phyloP scores from a whole-genome alignment of 2,888 invertebrate species.

The Drosophila paracracens region DNA sequence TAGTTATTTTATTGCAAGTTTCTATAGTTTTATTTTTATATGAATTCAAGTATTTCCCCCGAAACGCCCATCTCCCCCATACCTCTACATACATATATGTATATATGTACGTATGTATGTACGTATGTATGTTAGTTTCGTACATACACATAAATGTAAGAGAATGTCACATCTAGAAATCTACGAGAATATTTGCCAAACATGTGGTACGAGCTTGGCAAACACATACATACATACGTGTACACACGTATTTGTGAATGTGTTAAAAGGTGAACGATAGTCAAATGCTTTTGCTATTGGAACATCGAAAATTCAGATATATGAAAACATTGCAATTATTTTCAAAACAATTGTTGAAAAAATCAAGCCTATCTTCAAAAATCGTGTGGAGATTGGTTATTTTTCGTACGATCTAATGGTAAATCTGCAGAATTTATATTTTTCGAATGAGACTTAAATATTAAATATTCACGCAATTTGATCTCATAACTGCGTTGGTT shows the following conservation, averaged over 20 bases:
- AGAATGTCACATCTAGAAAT: slow-evolving; percentile 6
- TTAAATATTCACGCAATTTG: background rate
- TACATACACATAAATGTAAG: background rate
- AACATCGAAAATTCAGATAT: background rate
- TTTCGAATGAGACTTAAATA: background rate
- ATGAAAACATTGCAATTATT: background rate
- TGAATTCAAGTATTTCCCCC: slow-evolving; percentile 54
- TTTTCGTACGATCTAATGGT: background rate
- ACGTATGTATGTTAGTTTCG: background rate
- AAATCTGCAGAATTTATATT: background rate
- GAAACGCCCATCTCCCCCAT: background rate
- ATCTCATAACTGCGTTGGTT: background rate
- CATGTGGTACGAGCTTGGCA: slow-evolving; percentile 11
- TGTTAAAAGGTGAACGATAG: slow-evolving; percentile 3
- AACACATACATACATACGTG: background rate
- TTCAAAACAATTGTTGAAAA: background rate
- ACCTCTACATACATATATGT: background rate
- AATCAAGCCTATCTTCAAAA: background rate
- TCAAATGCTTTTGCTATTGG: background rate
- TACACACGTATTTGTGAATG: background rate
- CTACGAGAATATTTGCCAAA: slow-evolving; percentile 14
- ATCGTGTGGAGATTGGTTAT: background rate
- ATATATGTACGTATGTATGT: background rate
- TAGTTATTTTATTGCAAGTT: slow-evolving; percentile 71
- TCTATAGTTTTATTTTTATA: slow-evolving; percentile 68